Evolutionary conservation across 2,888 invertebrate genomes (phyloP).

Genomic region (Nudaria mundana): DNA sequence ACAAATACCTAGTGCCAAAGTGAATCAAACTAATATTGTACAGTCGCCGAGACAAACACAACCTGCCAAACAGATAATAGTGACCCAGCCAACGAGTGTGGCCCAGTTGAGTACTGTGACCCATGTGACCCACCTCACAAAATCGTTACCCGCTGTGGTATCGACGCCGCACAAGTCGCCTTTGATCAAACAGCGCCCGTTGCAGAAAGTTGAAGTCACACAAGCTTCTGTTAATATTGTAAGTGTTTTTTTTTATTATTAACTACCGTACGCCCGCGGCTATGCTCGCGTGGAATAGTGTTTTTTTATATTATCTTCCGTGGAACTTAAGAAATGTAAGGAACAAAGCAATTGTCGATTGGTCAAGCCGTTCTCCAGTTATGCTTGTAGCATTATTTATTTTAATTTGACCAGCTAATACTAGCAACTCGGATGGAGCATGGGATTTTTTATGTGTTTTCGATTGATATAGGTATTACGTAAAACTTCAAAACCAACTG

Average conservation of each 20-base stretch:
- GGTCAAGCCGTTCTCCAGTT: too few species aligned
- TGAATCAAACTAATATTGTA: slow-evolving; percentile 20
- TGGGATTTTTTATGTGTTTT: too few species aligned
- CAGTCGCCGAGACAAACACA: slow-evolving; percentile 46
- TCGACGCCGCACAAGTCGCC: slow-evolving; percentile 58
- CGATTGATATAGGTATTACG: too few species aligned
- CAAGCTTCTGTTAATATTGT: slow-evolving; percentile 40
- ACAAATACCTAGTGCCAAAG: slow-evolving; percentile 7
- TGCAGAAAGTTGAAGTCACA: slow-evolving; percentile 51
- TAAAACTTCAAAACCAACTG: too few species aligned
- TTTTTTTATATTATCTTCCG: too few species aligned
- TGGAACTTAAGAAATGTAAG: too few species aligned
- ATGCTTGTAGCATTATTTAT: too few species aligned
- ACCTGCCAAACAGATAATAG: slow-evolving; percentile 34
- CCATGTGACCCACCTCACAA: slow-evolving; percentile 36
- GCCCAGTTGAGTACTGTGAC: slow-evolving; percentile 28
- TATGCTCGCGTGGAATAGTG: too few species aligned
- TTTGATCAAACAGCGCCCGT: slow-evolving; percentile 58
- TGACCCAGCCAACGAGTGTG: slow-evolving; percentile 20
- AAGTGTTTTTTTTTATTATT: not conserved
- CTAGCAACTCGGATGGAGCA: too few species aligned
- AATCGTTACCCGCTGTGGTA: slow-evolving; percentile 50
- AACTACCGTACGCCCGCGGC: too few species aligned
- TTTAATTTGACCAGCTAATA: too few species aligned
- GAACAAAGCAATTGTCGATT: too few species aligned